Percentiles rank a stretch among this genome's conserved stretches.
Evolutionary conservation across 2,888 invertebrate genomes (phyloP).

Genomic region (Miltochrista miniata): DNA sequence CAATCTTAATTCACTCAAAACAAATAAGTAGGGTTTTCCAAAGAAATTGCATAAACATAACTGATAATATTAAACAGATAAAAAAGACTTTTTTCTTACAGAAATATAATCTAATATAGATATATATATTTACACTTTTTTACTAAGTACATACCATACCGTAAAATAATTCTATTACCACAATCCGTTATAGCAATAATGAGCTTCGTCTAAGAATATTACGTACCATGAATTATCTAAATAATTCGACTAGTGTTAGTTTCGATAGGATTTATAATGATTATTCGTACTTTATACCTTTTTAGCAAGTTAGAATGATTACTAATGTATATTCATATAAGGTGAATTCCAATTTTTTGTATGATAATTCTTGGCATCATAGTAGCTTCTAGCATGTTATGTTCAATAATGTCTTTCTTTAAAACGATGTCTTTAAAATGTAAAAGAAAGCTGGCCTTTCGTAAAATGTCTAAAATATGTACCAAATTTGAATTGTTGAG

Average conservation of each 20-base stretch:
- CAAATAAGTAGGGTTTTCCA: too few species aligned
- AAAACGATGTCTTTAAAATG: conserved; percentile 3
- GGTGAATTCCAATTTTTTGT: conserved; percentile 11
- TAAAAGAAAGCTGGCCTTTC: conserved; percentile 36
- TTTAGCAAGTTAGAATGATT: conserved; percentile 3
- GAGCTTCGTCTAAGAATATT: not conserved
- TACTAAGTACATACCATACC: too few species aligned
- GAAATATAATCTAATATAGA: too few species aligned
- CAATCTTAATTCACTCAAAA: too few species aligned
- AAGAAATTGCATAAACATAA: too few species aligned
- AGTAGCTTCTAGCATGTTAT: conserved; percentile 6
- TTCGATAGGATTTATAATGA: not conserved
- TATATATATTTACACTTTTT: too few species aligned
- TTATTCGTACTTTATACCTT: not conserved
- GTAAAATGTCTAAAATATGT: conserved; percentile 1
- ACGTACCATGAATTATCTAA: not conserved
- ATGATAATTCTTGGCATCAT: conserved; percentile 17
- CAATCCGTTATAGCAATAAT: not conserved
- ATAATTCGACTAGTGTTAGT: not conserved
- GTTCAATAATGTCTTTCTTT: conserved; percentile 11
- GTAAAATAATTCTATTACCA: too few species aligned
- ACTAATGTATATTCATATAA: conserved; percentile 3
- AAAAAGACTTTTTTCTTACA: too few species aligned
- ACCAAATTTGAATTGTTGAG: conserved; percentile 14
- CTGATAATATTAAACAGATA: too few species aligned